Conservation (phyloP, 2,888 invertebrate genomes). For the Poecilobothrus nobilitatus region DNA sequence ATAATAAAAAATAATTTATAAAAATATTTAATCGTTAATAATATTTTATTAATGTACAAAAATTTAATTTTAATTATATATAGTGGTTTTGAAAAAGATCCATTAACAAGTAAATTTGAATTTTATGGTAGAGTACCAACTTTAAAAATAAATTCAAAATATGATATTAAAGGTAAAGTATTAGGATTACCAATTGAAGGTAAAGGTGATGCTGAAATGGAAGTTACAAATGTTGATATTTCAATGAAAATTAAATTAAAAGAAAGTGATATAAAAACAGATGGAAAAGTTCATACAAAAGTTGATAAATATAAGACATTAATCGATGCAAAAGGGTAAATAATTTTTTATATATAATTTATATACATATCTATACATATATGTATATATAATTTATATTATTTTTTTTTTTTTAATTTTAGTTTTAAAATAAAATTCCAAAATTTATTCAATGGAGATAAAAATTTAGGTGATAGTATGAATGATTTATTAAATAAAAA, state of each 20-base stretch:
- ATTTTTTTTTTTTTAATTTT: background rate
- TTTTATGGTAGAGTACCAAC: constrained; percentile 19
- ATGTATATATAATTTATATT: too few species aligned
- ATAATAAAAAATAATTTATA: too few species aligned
- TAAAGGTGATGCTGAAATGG: constrained; percentile 14
- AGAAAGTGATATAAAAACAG: background rate
- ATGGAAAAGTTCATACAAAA: background rate
- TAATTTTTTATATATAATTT: background rate
- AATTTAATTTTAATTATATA: background rate
- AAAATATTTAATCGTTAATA: too few species aligned
- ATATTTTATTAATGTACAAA: too few species aligned
- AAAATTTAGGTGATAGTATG: constrained; percentile 37
- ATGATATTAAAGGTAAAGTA: constrained; percentile 21
- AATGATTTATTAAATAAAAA: constrained; percentile 40
- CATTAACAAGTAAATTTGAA: constrained; percentile 20
- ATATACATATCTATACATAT: too few species aligned
- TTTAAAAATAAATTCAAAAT: constrained; percentile 20
- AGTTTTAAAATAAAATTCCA: constrained; percentile 26
- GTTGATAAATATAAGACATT: constrained; percentile 7
- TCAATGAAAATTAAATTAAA: background rate
- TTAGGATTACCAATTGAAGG: constrained; percentile 20
- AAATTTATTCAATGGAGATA: constrained; percentile 40
- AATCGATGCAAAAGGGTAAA: background rate
- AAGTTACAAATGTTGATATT: constrained; percentile 15
- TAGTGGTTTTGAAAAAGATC: constrained; percentile 19